A percentile compares a stretch with the other conserved stretches of the same genome.
Evolutionary conservation across 2,888 invertebrate species (phyloP).

Genomic region (Drosophila anomalata): DNA sequence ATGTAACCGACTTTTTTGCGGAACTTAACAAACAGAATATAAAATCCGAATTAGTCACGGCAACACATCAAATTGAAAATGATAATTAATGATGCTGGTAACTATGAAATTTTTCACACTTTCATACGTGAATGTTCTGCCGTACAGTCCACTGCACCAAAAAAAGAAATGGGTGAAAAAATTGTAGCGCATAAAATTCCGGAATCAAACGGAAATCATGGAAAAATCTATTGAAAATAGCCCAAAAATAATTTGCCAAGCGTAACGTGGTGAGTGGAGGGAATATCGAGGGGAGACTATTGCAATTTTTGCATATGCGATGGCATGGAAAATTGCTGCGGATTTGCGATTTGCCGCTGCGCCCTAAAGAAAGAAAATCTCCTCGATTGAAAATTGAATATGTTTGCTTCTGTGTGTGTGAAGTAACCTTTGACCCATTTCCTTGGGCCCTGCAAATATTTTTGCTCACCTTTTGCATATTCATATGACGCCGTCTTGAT

Average conservation of each 20-base stretch:
- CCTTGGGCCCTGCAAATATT: constrained; percentile 64
- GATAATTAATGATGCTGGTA: constrained; percentile 65
- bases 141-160: constrained; percentile 6
- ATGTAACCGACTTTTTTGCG: constrained; percentile 26
- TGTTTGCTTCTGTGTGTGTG: constrained; percentile 30
- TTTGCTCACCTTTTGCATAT: constrained; percentile 63
- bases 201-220: constrained; percentile 61
- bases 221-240: constrained; percentile 69
- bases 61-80: constrained; percentile 77
- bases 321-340: constrained; percentile 70
- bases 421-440: constrained; percentile 70
- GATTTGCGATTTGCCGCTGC: constrained; percentile 8
- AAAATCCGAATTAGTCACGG: constrained; percentile 81
- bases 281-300: constrained; percentile 23
- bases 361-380: constrained; percentile 10
- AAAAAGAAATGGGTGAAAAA: constrained; percentile 35
- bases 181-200: constrained; percentile 49
- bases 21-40: constrained; percentile 49
- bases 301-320: constrained; percentile 69
- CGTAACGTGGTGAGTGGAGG: constrained; percentile 27
- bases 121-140: background rate
- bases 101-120: constrained; percentile 40
- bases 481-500: constrained; percentile 46
- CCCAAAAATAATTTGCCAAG: constrained; percentile 67
- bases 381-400: constrained; percentile 1